Evolutionary conservation across 2,113 vertebrate species (phyloP).

Genomic region (Shinisaurus crocodilurus): DNA sequence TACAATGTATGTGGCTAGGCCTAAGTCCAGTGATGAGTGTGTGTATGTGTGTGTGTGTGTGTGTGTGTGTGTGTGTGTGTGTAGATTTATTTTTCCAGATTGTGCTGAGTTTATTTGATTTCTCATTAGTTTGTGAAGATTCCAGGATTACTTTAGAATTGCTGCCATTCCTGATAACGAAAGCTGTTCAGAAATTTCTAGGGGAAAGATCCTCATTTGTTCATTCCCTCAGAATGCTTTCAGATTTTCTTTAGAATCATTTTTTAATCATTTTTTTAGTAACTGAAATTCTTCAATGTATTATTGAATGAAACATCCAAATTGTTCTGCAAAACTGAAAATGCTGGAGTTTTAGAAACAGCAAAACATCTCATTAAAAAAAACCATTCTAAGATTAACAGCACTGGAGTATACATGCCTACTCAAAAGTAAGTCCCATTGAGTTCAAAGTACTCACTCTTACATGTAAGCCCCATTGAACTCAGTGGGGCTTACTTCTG

Average conservation of each 20-base stretch:
- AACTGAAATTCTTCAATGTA: background rate
- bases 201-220: background rate
- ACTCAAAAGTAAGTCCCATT: background rate
- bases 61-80: too few relatives aligned
- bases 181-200: background rate
- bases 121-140: background rate
- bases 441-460: background rate
- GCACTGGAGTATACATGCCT: background rate
- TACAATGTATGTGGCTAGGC: background rate
- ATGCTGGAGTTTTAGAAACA: background rate
- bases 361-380: background rate
- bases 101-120: rapidly evolving
- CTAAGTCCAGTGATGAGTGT: background rate
- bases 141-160: rapidly evolving
- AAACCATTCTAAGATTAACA: background rate
- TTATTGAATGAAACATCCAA: background rate
- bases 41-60: too few relatives aligned
- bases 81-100: background rate
- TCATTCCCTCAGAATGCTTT: background rate
- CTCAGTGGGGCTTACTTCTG: background rate
- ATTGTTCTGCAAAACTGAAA: slow-evolving; percentile 1
- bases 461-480: background rate
- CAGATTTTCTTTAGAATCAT: background rate
- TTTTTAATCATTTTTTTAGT: background rate
- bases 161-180: background rate